Conservation (phyloP, 2,888 invertebrate species). For the Plebejus argus region DNA sequence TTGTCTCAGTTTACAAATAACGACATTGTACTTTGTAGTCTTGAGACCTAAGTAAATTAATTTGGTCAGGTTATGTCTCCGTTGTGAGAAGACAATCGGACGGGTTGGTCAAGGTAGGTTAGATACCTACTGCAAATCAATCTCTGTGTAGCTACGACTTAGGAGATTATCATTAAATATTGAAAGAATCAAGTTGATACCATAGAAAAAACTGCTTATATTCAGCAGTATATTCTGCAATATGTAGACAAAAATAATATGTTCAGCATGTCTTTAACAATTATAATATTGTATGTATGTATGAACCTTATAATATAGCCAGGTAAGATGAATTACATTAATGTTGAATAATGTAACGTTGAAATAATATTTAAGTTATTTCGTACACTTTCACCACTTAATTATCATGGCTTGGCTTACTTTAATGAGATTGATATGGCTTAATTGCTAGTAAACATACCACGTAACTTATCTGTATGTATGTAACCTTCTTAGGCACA, state of each 20-base stretch:
- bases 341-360: not conserved
- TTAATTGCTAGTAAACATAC: slow-evolving; percentile 8
- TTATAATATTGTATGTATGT: not conserved
- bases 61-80: too few species aligned
- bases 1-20: too few species aligned
- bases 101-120: too few species aligned
- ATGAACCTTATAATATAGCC: not conserved
- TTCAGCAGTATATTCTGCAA: too few species aligned
- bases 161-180: too few species aligned
- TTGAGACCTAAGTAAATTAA: too few species aligned
- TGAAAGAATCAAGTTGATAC: too few species aligned
- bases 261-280: not conserved
- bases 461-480: not conserved
- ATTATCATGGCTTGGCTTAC: not conserved
- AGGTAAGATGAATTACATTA: not conserved
- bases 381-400: slow-evolving; percentile 8
- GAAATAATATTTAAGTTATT: slow-evolving; percentile 6
- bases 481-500: not conserved
- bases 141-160: too few species aligned
- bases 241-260: not conserved
- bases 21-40: too few species aligned
- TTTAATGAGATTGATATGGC: slow-evolving; percentile 7
- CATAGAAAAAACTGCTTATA: too few species aligned
- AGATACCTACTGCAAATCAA: too few species aligned
- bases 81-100: too few species aligned